phyloP scores from a whole-genome alignment of 2,797 vertebrate genomes.

The Sphaeramia orbicularis region DNA sequence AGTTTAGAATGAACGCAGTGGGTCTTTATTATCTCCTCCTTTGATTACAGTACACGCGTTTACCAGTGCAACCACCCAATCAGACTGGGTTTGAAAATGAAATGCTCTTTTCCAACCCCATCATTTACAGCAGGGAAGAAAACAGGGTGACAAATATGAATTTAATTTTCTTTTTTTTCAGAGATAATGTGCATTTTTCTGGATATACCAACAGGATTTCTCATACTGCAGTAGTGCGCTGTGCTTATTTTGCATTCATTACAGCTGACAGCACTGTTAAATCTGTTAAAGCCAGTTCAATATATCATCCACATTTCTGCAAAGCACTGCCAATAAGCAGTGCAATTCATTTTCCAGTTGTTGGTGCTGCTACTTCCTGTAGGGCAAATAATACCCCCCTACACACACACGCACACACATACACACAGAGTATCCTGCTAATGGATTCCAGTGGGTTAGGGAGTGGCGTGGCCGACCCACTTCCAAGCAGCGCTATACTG shows the following conservation, averaged over 20 bases:
- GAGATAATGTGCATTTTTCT: constrained; percentile 4
- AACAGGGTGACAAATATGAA: not conserved
- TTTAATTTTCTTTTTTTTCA: not conserved
- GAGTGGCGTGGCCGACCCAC: constrained; percentile 53
- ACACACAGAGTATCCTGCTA: constrained; percentile 14
- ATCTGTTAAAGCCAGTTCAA: not conserved
- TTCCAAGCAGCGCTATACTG: constrained; percentile 38
- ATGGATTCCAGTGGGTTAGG: constrained; percentile 71
- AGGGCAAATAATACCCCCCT: constrained; percentile 13
- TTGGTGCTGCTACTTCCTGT: not conserved
- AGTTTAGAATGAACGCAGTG: constrained; percentile 3
- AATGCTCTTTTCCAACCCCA: not conserved
- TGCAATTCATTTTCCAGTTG: constrained; percentile 14
- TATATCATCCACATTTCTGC: constrained; percentile 3
- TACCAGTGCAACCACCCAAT: constrained; percentile 10
- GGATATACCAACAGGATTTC: not conserved
- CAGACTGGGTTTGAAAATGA: constrained; percentile 9
- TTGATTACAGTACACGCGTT: constrained; percentile 1
- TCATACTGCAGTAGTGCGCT: not conserved
- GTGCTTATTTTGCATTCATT: not conserved
- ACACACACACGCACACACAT: not conserved
- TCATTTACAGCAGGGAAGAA: not conserved
- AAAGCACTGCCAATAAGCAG: constrained; percentile 1
- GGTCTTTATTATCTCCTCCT: constrained; percentile 4
- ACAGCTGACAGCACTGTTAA: not conserved